Base-by-base conservation (phyloP, 2,888 invertebrate genomes). In the Mythimna ferrago region DNA sequence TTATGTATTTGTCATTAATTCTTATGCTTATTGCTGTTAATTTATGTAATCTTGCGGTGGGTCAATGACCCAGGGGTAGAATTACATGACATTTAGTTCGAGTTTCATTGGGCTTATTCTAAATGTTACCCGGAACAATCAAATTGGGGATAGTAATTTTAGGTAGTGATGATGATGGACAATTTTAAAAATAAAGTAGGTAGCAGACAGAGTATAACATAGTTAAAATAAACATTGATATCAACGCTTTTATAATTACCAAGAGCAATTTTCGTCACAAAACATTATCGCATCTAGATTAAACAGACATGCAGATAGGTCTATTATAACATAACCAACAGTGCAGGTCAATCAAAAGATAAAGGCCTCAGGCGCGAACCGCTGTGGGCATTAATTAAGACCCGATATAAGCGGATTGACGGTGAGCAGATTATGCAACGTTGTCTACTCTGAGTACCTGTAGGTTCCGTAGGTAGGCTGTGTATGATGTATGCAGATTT, bases 261-360 rank as follows among this genome's bases (percentile, higher is more conserved):
- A 58, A 63, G 64, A 61, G 56, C 60, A 56, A 51, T 74, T 66
- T 54, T 65, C 53, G 68, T 72, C 57, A 74, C 71, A 71, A 73
- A 80, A 71, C 80, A 77, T 38, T 81, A 75, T 78, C 76, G 26
- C 44, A 64, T 16, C 53, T 65, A 80, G 73, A 78, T 85, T 85
- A 72, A 80, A 75, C 62, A 78, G 68, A 73, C 71, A 79, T 74
- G 63, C 62, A 81, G 74, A 78, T 79, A 81, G 78, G 35, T 78
- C 66, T 84, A 85, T 86, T 85, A 82, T 82, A 80, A 68, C 79
- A 78, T 72, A 80, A 65, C 65, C 75, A 76, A 83, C 86, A 86
- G 84, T 90, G 89, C 92, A 91, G 93, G 93, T 93, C 94, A 94
- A 95, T 95, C 94, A 95, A 93, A 93, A 94, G 94, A 95, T 95